Conservation (phyloP, 2,888 invertebrate genomes). For the Anoplius nigerrimus region DNA sequence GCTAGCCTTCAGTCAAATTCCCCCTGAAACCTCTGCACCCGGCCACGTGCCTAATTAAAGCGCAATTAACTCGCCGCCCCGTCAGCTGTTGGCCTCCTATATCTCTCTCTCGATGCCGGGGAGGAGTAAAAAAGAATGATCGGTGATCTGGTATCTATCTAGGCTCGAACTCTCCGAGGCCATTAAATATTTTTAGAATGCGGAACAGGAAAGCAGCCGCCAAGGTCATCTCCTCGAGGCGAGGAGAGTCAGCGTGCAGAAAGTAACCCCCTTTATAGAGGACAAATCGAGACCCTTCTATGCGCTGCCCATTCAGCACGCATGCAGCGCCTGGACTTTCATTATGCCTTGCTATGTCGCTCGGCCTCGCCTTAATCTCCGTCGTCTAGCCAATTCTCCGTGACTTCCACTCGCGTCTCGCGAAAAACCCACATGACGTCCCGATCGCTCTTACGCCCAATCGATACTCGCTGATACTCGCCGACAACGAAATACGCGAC, state of each 20-base stretch:
- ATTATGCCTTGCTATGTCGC: slow-evolving; percentile 49
- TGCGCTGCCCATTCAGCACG: slow-evolving; percentile 14
- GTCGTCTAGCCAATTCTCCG: slow-evolving; percentile 41
- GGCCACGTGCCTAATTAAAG: no score
- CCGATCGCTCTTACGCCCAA: neutral
- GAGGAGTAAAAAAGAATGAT: slow-evolving; percentile 1
- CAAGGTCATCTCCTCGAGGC: slow-evolving; percentile 50
- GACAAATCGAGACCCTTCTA: slow-evolving; percentile 41
- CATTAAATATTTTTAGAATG: slow-evolving; percentile 60
- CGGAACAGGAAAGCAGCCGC: slow-evolving; percentile 60
- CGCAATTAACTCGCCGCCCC: no score
- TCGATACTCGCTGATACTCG: no score
- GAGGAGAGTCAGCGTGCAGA: slow-evolving; percentile 27
- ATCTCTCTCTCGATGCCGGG: no score
- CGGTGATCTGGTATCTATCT: slow-evolving; percentile 26
- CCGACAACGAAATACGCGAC: no score
- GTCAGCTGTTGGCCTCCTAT: no score
- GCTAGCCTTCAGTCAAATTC: no score
- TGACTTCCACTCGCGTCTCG: slow-evolving; percentile 44
- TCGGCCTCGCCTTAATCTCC: slow-evolving; percentile 55
- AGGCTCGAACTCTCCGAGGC: slow-evolving; percentile 16
- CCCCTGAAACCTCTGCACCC: no score
- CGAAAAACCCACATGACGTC: slow-evolving; percentile 37
- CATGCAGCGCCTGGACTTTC: slow-evolving; percentile 40
- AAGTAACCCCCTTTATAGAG: slow-evolving; percentile 29